Conservation (phyloP, 2,888 invertebrate genomes). For the Mythimna impura region DNA sequence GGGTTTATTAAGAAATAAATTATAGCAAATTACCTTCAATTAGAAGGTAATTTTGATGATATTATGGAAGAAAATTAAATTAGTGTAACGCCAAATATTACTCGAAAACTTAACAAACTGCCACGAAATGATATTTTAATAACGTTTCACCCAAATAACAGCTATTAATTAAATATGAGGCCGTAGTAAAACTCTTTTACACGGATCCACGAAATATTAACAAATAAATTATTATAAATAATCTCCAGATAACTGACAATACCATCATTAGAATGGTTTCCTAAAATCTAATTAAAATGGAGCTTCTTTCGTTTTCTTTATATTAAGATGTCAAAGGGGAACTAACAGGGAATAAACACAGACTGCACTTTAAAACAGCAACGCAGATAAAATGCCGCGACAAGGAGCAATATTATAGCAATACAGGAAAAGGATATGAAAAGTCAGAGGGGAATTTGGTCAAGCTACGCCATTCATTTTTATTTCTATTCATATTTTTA, state of each 20-base stretch:
- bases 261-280: conserved; percentile 40
- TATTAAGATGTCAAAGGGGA: conserved; percentile 14
- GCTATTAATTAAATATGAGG: conserved; percentile 5
- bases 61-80: conserved; percentile 16
- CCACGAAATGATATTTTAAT: conserved; percentile 35
- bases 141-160: conserved; percentile 16
- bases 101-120: conserved; percentile 18
- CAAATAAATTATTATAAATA: no score
- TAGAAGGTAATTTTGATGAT: conserved; percentile 26
- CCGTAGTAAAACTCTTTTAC: neutral
- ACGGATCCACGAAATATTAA: neutral
- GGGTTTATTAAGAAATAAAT: neutral
- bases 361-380: conserved; percentile 18
- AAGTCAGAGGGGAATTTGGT: conserved; percentile 1
- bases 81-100: conserved; percentile 8
- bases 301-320: conserved; percentile 19
- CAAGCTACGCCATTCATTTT: conserved; percentile 2
- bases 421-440: conserved; percentile 4
- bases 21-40: neutral
- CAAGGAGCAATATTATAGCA: neutral
- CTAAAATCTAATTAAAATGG: conserved; percentile 30
- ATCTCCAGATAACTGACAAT: conserved; percentile 10
- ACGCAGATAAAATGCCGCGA: conserved; percentile 23
- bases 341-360: conserved; percentile 27
- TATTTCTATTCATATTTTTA: neutral